Conservation (phyloP, 2,113 vertebrate species). For the Passer domesticus region DNA sequence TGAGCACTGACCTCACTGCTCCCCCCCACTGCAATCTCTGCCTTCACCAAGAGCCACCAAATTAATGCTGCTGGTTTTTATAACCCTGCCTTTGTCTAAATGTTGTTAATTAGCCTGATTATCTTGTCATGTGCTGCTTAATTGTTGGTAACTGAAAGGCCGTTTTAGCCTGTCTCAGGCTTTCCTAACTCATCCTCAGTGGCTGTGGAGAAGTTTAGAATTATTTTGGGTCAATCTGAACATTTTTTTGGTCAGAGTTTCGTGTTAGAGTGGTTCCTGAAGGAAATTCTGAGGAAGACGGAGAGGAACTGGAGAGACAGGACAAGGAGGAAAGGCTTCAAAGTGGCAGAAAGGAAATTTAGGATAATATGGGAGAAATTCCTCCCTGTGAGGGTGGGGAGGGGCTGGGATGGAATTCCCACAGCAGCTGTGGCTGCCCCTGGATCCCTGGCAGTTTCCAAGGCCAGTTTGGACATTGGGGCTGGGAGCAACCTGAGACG, state of each 20-base stretch:
- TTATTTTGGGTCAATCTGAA: background rate
- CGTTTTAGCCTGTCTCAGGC: background rate
- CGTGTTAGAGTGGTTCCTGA: fast-evolving
- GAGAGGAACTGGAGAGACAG: background rate
- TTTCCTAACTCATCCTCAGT: background rate
- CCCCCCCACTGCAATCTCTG: background rate
- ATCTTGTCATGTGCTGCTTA: conserved; percentile 22
- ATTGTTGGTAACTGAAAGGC: conserved; percentile 1
- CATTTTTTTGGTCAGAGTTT: background rate
- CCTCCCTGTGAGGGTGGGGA: background rate
- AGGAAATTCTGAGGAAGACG: background rate
- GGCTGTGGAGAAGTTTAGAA: background rate
- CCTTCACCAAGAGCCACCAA: background rate
- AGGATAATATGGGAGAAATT: background rate
- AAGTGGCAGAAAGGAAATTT: background rate
- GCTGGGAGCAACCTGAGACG: background rate
- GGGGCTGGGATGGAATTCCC: background rate
- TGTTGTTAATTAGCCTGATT: conserved; percentile 27
- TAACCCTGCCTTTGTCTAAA: background rate
- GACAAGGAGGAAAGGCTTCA: too few relatives aligned
- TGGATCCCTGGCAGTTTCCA: fast-evolving
- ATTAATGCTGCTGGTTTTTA: background rate
- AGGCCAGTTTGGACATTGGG: background rate
- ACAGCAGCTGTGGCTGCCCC: background rate
- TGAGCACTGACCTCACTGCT: background rate